Evolutionary conservation across 1,140 invertebrate genomes (phyloP).

Genomic region (Sitodiplosis mosellana): DNA sequence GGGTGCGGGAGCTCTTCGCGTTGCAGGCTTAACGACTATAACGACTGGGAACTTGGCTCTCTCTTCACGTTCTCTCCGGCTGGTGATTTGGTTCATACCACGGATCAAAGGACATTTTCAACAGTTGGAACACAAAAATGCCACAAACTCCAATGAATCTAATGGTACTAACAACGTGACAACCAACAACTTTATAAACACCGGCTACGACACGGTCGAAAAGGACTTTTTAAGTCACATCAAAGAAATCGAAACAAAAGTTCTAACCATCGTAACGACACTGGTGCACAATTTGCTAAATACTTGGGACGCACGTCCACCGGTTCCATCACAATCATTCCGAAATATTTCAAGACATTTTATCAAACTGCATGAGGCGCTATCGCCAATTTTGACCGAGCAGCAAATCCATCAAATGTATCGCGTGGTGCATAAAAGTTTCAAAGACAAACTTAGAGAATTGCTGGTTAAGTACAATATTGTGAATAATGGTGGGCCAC

Average conservation of each 20-base stretch:
- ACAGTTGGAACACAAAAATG: slow-evolving; percentile 19
- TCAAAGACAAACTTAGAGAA: slow-evolving; percentile 70
- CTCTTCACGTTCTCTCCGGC: slow-evolving; percentile 69
- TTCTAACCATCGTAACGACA: slow-evolving; percentile 73
- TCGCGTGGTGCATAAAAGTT: slow-evolving; percentile 63
- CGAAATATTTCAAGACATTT: slow-evolving; percentile 81
- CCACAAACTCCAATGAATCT: slow-evolving; percentile 12
- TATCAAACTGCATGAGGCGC: slow-evolving; percentile 81
- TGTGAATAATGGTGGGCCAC: slow-evolving; percentile 84
- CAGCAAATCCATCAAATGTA: slow-evolving; percentile 56
- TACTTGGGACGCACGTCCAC: slow-evolving; percentile 84
- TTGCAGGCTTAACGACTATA: slow-evolving; percentile 90
- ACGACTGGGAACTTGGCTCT: slow-evolving; percentile 86
- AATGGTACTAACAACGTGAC: too few species aligned
- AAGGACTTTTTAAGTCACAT: slow-evolving; percentile 77
- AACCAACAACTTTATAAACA: not conserved
- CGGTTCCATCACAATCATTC: slow-evolving; percentile 84
- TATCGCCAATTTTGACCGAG: slow-evolving; percentile 56
- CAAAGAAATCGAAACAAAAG: slow-evolving; percentile 78
- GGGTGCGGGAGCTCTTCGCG: slow-evolving; percentile 84
- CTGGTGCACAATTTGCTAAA: slow-evolving; percentile 56
- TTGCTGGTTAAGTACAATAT: slow-evolving; percentile 76
- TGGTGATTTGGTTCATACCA: slow-evolving; percentile 59
- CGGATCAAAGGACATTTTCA: slow-evolving; percentile 47
- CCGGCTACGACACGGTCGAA: slow-evolving; percentile 43